These are phyloP conservation scores for Dryobota labecula DNA, from an alignment of 2,888 invertebrate genomes.

Conservation along the genomic window DNA sequence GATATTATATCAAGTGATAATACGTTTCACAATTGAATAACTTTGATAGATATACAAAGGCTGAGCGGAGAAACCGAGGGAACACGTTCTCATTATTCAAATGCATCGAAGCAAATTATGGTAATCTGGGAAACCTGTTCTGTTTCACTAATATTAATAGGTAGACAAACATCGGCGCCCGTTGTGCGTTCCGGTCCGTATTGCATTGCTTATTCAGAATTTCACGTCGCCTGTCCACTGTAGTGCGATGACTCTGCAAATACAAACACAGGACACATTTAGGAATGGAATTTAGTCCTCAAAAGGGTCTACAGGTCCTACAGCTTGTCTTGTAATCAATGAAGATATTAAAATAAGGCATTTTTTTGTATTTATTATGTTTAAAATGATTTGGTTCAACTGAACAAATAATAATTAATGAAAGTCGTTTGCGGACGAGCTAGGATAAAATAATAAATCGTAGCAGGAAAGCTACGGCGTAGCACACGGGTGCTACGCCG, in stretches of 20 bases:
- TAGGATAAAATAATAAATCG: too few species aligned
- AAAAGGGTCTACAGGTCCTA: not conserved
- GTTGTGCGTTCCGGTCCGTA: slow-evolving; percentile 67
- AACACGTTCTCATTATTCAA: slow-evolving; percentile 90
- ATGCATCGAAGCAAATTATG: slow-evolving; percentile 90
- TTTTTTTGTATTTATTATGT: too few species aligned
- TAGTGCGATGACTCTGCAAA: slow-evolving; percentile 46
- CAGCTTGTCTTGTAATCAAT: not conserved
- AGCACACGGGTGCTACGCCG: too few species aligned
- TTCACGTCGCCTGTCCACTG: slow-evolving; percentile 60
- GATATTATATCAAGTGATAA: slow-evolving; percentile 75
- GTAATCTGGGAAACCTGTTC: slow-evolving; percentile 90
- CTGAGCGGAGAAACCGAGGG: slow-evolving; percentile 77
- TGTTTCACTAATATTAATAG: slow-evolving; percentile 89
- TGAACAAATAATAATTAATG: not conserved
- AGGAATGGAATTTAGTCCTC: slow-evolving; percentile 10
- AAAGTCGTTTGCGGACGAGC: not conserved
- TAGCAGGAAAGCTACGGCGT: slow-evolving; percentile 37
- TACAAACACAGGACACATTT: slow-evolving; percentile 30
- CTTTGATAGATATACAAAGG: slow-evolving; percentile 81
- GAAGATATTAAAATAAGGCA: not conserved
- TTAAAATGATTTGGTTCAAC: not conserved
- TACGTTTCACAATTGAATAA: slow-evolving; percentile 83
- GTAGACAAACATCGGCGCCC: slow-evolving; percentile 82
- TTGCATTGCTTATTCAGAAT: slow-evolving; percentile 73